Evolutionary conservation across 2,797 vertebrate genomes (phyloP).

Genomic region (Cottoperca gobio): DNA sequence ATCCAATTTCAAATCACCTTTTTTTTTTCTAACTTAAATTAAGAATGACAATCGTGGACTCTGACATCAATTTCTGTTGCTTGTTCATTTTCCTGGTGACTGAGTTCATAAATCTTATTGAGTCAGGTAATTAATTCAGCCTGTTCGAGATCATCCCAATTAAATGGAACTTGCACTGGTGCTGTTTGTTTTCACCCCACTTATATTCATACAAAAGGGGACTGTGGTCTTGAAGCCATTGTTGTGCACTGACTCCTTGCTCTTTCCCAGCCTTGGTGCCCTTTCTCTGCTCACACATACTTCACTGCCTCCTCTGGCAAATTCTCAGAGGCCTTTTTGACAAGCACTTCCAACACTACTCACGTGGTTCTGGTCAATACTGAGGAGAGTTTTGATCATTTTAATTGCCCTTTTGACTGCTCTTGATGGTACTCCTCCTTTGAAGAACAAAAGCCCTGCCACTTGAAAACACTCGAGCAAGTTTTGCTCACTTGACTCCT

Average conservation of each 20-base stretch:
- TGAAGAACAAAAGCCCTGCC: constrained; percentile 51
- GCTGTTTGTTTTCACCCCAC: neutral
- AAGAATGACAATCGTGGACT: neutral
- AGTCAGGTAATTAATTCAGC: neutral
- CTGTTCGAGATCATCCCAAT: neutral
- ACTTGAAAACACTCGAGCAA: constrained; percentile 48
- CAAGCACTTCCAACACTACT: constrained; percentile 33
- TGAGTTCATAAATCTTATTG: neutral
- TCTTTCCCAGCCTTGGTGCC: constrained; percentile 29
- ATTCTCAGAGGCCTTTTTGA: constrained; percentile 47
- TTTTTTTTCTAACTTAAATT: constrained; percentile 13
- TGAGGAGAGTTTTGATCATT: constrained; percentile 52
- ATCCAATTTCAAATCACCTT: neutral
- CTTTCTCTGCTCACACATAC: constrained; percentile 4
- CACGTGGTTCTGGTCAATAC: constrained; percentile 45
- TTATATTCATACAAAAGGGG: neutral
- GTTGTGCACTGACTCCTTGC: constrained; percentile 43
- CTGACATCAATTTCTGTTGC: neutral
- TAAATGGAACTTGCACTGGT: neutral
- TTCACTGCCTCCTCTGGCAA: constrained; percentile 14
- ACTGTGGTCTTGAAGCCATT: neutral
- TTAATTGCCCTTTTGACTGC: constrained; percentile 52
- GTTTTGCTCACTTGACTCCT: constrained; percentile 5
- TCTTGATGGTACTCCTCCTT: constrained; percentile 46
- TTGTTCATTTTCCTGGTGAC: constrained; percentile 13